These are phyloP conservation scores for Vombatus ursinus DNA, from an alignment of 2,113 vertebrate genomes.

Conservation along the genomic window DNA sequence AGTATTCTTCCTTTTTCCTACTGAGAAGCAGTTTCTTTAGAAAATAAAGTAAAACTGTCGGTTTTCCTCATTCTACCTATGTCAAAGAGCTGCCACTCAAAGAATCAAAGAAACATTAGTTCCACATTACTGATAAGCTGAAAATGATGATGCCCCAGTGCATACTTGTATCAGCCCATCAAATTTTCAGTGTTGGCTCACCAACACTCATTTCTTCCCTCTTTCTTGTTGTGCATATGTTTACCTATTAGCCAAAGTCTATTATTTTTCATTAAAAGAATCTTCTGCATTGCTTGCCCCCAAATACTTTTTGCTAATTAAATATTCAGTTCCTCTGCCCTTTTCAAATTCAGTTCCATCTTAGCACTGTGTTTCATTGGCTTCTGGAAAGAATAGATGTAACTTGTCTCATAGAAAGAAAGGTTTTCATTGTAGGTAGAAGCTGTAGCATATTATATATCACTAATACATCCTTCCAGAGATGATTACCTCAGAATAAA, in stretches of 20 bases:
- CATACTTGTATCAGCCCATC: not conserved
- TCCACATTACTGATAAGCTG: not conserved
- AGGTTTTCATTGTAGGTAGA: not conserved
- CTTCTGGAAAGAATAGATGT: not conserved
- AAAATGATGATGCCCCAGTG: not conserved
- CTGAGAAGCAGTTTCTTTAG: conserved; percentile 30
- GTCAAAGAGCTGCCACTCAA: not conserved
- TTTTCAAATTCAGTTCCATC: not conserved
- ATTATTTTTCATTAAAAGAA: not conserved
- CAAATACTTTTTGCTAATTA: not conserved
- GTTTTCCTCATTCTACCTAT: not conserved
- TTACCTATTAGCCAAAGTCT: not conserved
- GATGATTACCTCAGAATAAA: not conserved
- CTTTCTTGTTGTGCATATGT: not conserved
- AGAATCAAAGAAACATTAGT: not conserved
- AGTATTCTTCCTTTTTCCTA: not conserved
- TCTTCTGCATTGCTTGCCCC: not conserved
- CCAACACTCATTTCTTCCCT: not conserved
- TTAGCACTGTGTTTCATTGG: not conserved
- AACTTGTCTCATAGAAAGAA: not conserved
- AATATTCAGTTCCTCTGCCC: not conserved
- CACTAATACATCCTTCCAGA: not conserved
- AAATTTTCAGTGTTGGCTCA: not conserved
- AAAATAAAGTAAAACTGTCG: conserved; percentile 14
- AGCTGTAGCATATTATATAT: not conserved